Evolutionary conservation across 2,797 vertebrate genomes (phyloP), one percentile per base, ranked within the genome.

Genomic region (Bryconaethiops microstoma): DNA sequence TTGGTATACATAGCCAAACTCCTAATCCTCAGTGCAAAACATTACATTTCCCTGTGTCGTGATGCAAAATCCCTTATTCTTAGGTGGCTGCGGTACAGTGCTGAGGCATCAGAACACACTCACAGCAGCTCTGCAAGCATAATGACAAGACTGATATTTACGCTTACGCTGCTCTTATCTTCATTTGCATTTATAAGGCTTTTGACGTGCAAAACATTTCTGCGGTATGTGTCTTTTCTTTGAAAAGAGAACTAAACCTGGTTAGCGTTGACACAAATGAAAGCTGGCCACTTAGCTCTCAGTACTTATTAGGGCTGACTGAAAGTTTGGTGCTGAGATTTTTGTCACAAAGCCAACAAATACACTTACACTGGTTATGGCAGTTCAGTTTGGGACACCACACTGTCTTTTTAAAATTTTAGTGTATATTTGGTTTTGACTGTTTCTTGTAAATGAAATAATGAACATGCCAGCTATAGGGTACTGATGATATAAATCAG

Each of bases 71-170:
- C 16, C 29, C 25, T 65, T 65, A 10, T 78, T 50, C 17, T 62
- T 35, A 73, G 2, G 13, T 65, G 19, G 16, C 54, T 68, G 19
- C n/a, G 21, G 16, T 23, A 54, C 45, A 35, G 23, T 29, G 69
- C 48, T 54, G 21, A 73, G 50, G 25, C 62, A 23, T 74, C 29
- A 54, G 29, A 55, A 35, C 14, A 25, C 25, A 14, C 17, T 62
- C 21, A 35, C 60, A 63, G 60, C 60, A 29, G 60, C 19, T 25
- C 21, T 35, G 17, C 55, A 5, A 79, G 50, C 25, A 14, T 57
- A 42, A 42, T 57, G 23, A 79, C 70, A 73, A 29, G 35, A 79
- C 5, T 42, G 52, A 80, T 52, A 39, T 65, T 65, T 59, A 48
- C n/a, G 14, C 55, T 68, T 68, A 23, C 12, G 10, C 48, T 29